phyloP scores from a whole-genome alignment of 2,113 vertebrate species.

The Nothoprocta pentlandii region DNA sequence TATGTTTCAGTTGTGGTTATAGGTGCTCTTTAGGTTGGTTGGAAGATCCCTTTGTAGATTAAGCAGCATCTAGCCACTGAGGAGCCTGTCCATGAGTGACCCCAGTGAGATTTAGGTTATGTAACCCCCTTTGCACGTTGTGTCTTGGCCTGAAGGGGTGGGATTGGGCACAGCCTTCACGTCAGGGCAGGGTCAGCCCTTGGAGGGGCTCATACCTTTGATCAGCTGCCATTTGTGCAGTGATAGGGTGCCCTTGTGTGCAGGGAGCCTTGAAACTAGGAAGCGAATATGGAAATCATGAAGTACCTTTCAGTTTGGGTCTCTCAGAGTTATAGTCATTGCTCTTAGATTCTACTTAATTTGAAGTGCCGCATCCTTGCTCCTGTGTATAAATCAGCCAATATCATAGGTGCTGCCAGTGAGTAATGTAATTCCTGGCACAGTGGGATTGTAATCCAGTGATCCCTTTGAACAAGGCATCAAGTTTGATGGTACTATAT shows the following conservation, averaged over 20 bases:
- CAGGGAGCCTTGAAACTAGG: not conserved
- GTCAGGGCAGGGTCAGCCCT: not conserved
- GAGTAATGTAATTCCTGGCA: not conserved
- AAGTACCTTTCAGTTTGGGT: accelerated
- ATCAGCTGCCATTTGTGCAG: not conserved
- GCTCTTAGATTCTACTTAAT: not conserved
- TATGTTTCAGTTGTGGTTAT: accelerated
- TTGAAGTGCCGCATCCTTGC: accelerated
- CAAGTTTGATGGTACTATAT: not conserved
- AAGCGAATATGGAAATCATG: accelerated
- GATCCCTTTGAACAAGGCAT: not conserved
- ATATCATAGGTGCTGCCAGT: not conserved
- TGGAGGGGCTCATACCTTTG: accelerated
- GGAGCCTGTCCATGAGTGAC: accelerated
- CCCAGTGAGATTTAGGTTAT: not conserved
- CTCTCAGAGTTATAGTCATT: not conserved
- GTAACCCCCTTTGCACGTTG: not conserved
- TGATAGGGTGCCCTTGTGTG: accelerated
- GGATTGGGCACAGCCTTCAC: not conserved
- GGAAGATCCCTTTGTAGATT: not conserved
- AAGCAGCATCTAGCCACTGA: not conserved
- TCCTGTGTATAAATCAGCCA: not conserved
- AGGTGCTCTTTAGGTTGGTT: not conserved
- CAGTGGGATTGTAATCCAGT: not conserved
- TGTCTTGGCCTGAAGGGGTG: accelerated